A percentile compares a stretch with the other conserved stretches of the same genome.
Evolutionary conservation across 2,113 vertebrate genomes (phyloP).

Genomic region (Amphilophus citrinellus): DNA sequence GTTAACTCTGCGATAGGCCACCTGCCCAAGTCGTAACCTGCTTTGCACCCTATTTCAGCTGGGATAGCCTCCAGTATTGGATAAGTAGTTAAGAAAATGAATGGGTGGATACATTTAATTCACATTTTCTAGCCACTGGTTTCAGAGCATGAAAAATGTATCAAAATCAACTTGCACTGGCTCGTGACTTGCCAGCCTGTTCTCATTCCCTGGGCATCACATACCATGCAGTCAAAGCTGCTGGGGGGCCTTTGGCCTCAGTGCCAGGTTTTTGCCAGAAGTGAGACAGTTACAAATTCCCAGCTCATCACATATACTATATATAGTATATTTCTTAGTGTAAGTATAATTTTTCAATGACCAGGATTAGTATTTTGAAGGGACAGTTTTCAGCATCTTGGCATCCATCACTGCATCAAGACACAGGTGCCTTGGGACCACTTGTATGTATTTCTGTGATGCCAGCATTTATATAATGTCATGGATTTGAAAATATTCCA

Average conservation of each 20-base stretch:
- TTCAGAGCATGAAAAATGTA: conserved; percentile 11
- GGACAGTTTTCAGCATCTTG: background rate
- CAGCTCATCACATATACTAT: background rate
- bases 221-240: background rate
- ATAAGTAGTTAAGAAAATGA: background rate
- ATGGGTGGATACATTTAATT: conserved; percentile 3
- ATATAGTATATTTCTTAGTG: accelerated
- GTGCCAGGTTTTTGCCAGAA: accelerated
- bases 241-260: background rate
- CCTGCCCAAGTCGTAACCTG: background rate
- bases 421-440: background rate
- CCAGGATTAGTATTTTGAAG: background rate
- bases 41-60: background rate
- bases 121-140: background rate
- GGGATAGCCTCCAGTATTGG: background rate
- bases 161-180: background rate
- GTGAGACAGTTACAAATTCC: background rate
- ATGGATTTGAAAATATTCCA: background rate
- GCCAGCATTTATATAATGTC: background rate
- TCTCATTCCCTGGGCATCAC: background rate
- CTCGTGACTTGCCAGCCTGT: background rate
- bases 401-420: background rate
- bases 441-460: background rate
- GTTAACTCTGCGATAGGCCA: background rate
- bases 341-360: background rate